Conservation (phyloP, 1,140 invertebrate species). For the Zaprionus davidi region DNA sequence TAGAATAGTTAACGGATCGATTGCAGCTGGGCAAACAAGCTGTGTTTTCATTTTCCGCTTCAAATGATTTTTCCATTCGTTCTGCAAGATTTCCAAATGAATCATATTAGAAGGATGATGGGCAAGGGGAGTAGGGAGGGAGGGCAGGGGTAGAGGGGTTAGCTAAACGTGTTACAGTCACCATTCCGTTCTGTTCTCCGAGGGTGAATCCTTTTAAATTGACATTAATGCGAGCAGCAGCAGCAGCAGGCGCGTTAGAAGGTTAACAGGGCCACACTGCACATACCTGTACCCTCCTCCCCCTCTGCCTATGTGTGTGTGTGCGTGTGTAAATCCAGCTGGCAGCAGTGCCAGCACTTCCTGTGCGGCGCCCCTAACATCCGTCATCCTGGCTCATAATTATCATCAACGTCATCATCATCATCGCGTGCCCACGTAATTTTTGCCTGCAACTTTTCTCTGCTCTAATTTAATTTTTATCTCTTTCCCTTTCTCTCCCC, state of each 20-base stretch:
- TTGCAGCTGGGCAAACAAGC: neutral
- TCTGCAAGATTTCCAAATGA: neutral
- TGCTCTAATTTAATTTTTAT: conserved; percentile 74
- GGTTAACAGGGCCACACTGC: conserved; percentile 37
- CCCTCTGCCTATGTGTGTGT: neutral
- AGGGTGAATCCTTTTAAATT: conserved; percentile 49
- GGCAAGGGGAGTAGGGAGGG: neutral
- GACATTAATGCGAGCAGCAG: conserved; percentile 47
- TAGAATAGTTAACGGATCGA: conserved; percentile 1
- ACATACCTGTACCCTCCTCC: neutral
- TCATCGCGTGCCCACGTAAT: conserved; percentile 52
- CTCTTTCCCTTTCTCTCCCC: conserved; percentile 27
- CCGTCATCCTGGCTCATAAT: conserved; percentile 35
- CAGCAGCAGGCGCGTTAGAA: conserved; percentile 22
- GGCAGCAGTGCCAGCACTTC: conserved; percentile 24
- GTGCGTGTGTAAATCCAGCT: conserved; percentile 31
- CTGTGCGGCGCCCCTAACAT: conserved; percentile 29
- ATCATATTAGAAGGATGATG: neutral
- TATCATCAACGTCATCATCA: conserved; percentile 34
- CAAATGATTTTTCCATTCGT: neutral
- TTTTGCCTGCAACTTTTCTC: conserved; percentile 61
- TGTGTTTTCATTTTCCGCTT: conserved; percentile 4
- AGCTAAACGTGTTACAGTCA: conserved; percentile 1
- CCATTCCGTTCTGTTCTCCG: conserved; percentile 1
- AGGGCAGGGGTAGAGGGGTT: neutral